These are phyloP conservation scores for Aphidius gifuensis DNA, from an alignment of 1,140 invertebrate species.

Conservation along the genomic window DNA sequence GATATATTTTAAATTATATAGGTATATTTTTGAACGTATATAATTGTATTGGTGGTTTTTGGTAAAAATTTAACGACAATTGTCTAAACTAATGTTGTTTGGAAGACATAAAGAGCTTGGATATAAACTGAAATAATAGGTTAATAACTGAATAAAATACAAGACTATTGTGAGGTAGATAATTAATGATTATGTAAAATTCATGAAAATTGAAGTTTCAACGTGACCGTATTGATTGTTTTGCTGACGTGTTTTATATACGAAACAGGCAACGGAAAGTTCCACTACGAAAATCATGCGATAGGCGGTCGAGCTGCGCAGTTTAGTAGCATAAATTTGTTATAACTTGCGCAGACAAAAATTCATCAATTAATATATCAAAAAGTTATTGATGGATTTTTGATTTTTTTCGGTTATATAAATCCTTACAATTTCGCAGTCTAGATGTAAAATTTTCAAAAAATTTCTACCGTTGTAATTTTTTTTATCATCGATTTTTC, in stretches of 20 bases:
- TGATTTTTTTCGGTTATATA: conserved; percentile 30
- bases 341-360: conserved; percentile 37
- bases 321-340: conserved; percentile 22
- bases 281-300: conserved; percentile 38
- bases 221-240: conserved; percentile 10
- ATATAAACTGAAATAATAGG: no score
- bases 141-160: no score
- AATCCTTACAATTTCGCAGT: conserved; percentile 47
- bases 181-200: not conserved
- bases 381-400: conserved; percentile 23
- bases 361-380: conserved; percentile 38
- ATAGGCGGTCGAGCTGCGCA: conserved; percentile 44
- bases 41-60: no score
- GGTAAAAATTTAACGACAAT: no score
- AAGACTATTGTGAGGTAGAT: no score
- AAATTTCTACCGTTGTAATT: conserved; percentile 13
- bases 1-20: no score
- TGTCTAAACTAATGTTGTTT: no score
- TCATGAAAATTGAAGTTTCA: conserved; percentile 7
- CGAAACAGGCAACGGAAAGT: conserved; percentile 42
- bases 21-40: no score
- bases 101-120: no score
- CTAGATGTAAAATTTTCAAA: conserved; percentile 34
- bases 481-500: conserved; percentile 10
- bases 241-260: not conserved